Conservation (phyloP, 2,888 invertebrate species). For the Idaea dimidiata region DNA sequence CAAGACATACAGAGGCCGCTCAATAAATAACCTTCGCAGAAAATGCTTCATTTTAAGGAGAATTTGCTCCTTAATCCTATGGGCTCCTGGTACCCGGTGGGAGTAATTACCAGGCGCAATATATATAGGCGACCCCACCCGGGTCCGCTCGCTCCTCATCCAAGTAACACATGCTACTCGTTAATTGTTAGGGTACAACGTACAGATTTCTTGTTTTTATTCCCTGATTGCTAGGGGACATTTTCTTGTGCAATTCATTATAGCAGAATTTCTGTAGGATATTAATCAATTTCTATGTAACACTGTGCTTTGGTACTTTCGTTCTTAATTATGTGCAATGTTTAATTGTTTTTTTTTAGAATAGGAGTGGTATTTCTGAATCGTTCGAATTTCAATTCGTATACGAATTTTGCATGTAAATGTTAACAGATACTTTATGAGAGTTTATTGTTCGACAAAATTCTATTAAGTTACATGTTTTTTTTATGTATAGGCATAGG, state of each 20-base stretch:
- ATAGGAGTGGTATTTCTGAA: too few relatives aligned
- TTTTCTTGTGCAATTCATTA: background rate
- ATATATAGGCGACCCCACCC: slow-evolving; percentile 61
- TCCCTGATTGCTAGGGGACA: slow-evolving; percentile 49
- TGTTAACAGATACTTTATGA: too few relatives aligned
- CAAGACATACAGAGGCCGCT: slow-evolving; percentile 41
- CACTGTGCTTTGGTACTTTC: background rate
- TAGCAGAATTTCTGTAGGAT: background rate
- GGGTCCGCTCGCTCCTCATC: slow-evolving; percentile 56
- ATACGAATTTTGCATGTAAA: too few relatives aligned
- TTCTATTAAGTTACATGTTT: too few relatives aligned
- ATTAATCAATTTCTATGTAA: background rate
- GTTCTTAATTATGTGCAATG: background rate
- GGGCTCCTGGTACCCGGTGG: slow-evolving; percentile 60
- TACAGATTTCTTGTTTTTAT: slow-evolving; percentile 55
- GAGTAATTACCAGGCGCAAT: slow-evolving; percentile 70
- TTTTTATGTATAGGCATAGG: too few relatives aligned
- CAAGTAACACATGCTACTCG: slow-evolving; percentile 73
- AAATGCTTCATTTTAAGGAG: slow-evolving; percentile 70
- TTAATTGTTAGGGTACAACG: slow-evolving; percentile 56
- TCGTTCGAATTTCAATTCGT: too few relatives aligned
- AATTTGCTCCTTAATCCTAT: slow-evolving; percentile 65
- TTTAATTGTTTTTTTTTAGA: background rate
- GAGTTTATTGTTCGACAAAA: too few relatives aligned
- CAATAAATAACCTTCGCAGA: slow-evolving; percentile 54